Conservation (phyloP, 1,140 invertebrate genomes). For the Apis dorsata region DNA sequence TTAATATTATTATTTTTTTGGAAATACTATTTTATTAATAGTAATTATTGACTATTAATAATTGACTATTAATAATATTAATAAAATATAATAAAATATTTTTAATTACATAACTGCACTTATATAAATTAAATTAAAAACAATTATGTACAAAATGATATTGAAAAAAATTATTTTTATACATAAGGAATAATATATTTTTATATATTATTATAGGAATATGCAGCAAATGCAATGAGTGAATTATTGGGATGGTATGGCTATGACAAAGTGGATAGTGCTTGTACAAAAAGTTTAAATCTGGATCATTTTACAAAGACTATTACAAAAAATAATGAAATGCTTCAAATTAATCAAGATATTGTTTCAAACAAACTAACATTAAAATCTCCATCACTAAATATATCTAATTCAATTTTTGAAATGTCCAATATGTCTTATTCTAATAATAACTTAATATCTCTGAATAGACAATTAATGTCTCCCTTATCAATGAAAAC, state of each 20-base stretch:
- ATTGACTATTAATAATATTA: too few species aligned
- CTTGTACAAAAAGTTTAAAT: constrained; percentile 75
- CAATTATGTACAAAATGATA: not conserved
- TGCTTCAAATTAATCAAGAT: constrained; percentile 48
- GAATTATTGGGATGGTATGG: constrained; percentile 94
- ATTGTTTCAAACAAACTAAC: constrained; percentile 43
- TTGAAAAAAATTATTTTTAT: not conserved
- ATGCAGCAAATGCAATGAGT: constrained; percentile 94
- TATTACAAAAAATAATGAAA: constrained; percentile 34
- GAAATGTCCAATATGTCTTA: constrained; percentile 51
- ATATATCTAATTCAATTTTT: constrained; percentile 54
- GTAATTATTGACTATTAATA: not conserved
- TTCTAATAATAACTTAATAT: constrained; percentile 53
- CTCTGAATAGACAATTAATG: constrained; percentile 42
- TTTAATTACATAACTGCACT: too few species aligned
- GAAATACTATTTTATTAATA: not conserved
- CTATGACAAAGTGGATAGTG: constrained; percentile 86
- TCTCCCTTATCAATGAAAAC: constrained; percentile 63
- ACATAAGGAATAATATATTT: not conserved
- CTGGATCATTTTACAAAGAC: constrained; percentile 70
- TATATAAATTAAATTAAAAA: too few species aligned
- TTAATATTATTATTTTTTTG: not conserved
- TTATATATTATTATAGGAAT: constrained; percentile 86
- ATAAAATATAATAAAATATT: too few species aligned
- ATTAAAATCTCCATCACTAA: constrained; percentile 61